These are phyloP conservation scores for Xiphorhynchus erythropygius DNA, from an alignment of 2,797 vertebrate genomes.

Conservation along the genomic window DNA sequence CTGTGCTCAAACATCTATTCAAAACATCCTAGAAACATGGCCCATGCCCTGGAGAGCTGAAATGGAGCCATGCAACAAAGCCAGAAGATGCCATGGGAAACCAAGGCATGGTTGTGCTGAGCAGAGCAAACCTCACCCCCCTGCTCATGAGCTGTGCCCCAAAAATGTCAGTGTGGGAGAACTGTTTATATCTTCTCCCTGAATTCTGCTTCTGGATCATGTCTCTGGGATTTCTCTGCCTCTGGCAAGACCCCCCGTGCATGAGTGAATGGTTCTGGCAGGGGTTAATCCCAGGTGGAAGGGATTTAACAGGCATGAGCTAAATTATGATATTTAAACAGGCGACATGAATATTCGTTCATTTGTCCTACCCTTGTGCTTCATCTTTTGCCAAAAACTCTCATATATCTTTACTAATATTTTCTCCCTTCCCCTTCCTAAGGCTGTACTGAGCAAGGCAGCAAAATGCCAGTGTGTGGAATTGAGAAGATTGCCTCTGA, in stretches of 20 bases:
- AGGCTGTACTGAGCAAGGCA: not conserved
- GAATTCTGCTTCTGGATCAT: not conserved
- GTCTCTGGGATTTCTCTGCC: not conserved
- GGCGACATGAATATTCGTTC: not conserved
- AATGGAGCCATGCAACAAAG: not conserved
- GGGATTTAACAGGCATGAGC: not conserved
- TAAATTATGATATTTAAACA: not conserved
- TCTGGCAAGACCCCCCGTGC: not conserved
- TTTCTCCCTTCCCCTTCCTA: not conserved
- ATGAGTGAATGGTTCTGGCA: not conserved
- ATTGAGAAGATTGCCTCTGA: not conserved
- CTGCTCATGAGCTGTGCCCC: rapidly evolving
- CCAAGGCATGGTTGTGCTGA: rapidly evolving
- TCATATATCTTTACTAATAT: not conserved
- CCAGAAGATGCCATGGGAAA: not conserved
- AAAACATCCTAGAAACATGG: not conserved
- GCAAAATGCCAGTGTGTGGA: not conserved
- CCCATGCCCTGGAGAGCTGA: not conserved
- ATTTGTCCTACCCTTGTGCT: not conserved
- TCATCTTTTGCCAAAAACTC: not conserved
- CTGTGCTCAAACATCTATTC: not conserved
- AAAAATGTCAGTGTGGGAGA: not conserved
- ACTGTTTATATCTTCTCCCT: not conserved
- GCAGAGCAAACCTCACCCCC: not conserved
- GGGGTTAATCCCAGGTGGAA: not conserved